These are phyloP conservation scores for Steromphala cineraria DNA, from an alignment of 2,888 invertebrate genomes.

Conservation along the genomic window DNA sequence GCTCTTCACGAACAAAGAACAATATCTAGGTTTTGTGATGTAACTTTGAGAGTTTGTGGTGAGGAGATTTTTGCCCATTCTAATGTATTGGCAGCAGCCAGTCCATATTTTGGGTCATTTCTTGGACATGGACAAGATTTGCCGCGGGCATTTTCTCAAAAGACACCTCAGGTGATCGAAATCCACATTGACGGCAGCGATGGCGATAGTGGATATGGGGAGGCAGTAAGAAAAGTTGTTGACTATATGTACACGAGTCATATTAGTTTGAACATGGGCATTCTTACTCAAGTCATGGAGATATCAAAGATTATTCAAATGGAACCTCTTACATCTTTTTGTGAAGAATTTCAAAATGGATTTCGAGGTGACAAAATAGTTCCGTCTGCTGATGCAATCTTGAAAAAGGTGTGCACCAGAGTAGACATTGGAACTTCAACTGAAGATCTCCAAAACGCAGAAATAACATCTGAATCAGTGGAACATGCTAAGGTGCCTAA, in stretches of 20 bases:
- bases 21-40: conserved; percentile 69
- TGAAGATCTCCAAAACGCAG: neutral
- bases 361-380: conserved; percentile 2
- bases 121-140: conserved; percentile 63
- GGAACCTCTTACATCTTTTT: conserved; percentile 54
- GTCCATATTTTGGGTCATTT: conserved; percentile 70
- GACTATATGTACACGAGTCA: conserved; percentile 72
- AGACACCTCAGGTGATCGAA: conserved; percentile 71
- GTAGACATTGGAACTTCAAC: conserved; percentile 19
- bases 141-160: conserved; percentile 71
- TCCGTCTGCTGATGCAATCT: neutral
- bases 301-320: conserved; percentile 72
- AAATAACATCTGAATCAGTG: conserved; percentile 14
- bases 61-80: conserved; percentile 71
- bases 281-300: conserved; percentile 62
- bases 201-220: conserved; percentile 58
- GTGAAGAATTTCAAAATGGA: conserved; percentile 40
- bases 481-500: neutral
- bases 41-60: conserved; percentile 68
- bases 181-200: conserved; percentile 69
- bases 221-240: conserved; percentile 67
- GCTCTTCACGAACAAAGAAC: conserved; percentile 62
- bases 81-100: conserved; percentile 70
- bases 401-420: neutral
- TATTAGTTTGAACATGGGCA: conserved; percentile 50